Conservation (phyloP, 2,113 vertebrate species). For the Silurus meridionalis region DNA sequence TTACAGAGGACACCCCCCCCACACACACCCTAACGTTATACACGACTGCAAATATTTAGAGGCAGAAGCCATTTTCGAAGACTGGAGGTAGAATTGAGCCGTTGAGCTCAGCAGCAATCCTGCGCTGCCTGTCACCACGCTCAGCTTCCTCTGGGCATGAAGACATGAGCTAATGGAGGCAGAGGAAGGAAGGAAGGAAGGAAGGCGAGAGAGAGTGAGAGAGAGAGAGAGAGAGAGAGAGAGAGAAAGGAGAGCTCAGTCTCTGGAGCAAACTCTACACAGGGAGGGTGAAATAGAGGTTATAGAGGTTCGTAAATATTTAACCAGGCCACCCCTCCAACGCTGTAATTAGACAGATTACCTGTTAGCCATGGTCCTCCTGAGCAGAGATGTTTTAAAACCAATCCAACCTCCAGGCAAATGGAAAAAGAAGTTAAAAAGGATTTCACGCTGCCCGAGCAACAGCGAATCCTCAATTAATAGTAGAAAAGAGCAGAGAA, state of each 20-base stretch:
- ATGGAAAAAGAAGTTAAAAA: conserved; percentile 88
- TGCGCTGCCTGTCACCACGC: conserved; percentile 75
- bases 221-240: conserved; percentile 69
- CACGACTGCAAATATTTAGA: conserved; percentile 24
- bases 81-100: conserved; percentile 29
- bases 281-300: conserved; percentile 92
- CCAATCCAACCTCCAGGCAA: conserved; percentile 88
- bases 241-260: conserved; percentile 70
- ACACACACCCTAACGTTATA: neutral
- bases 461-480: conserved; percentile 79
- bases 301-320: conserved; percentile 89
- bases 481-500: conserved; percentile 51
- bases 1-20: neutral
- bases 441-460: conserved; percentile 85
- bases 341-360: conserved; percentile 98
- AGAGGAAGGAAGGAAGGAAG: conserved; percentile 19
- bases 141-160: conserved; percentile 80
- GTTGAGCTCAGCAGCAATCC: conserved; percentile 45
- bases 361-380: conserved; percentile 88
- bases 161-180: conserved; percentile 83
- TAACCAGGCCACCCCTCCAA: conserved; percentile 86
- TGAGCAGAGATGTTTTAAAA: conserved; percentile 86
- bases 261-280: conserved; percentile 78
- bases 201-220: conserved; percentile 66
- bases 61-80: conserved; percentile 7